Conservation (phyloP, 2,797 vertebrate genomes). For the Merluccius polli region DNA sequence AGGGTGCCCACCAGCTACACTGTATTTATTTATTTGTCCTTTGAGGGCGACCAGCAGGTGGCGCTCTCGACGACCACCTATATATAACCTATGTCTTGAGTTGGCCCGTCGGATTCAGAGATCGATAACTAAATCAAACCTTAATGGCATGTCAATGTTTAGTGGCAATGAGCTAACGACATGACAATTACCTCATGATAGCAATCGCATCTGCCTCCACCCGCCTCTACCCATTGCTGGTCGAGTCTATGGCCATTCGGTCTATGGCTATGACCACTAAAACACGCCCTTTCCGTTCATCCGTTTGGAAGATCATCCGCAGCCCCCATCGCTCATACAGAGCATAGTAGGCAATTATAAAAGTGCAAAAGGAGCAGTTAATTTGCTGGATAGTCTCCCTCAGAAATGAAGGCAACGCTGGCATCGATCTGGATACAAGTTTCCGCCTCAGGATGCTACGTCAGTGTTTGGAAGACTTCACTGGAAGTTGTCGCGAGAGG, state of each 20-base stretch:
- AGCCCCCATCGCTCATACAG: background rate
- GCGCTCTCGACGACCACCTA: too few relatives aligned
- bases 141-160: background rate
- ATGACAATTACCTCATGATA: background rate
- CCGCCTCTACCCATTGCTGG: background rate
- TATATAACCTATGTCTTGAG: too few relatives aligned
- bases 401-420: background rate
- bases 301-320: background rate
- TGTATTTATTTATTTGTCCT: too few relatives aligned
- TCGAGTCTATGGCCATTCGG: background rate
- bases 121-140: background rate
- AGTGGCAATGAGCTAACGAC: background rate
- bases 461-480: background rate
- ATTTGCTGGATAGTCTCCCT: constrained; percentile 2
- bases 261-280: background rate
- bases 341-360: background rate
- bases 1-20: too few relatives aligned
- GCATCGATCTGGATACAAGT: background rate
- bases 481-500: background rate
- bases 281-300: background rate
- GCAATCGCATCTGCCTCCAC: background rate
- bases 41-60: too few relatives aligned
- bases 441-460: background rate
- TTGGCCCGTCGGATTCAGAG: background rate
- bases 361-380: constrained; percentile 4